A percentile compares a stretch with the other conserved stretches of the same genome.
phyloP scores from a whole-genome alignment of 2,888 invertebrate genomes.

The Luffia ferchaultella region DNA sequence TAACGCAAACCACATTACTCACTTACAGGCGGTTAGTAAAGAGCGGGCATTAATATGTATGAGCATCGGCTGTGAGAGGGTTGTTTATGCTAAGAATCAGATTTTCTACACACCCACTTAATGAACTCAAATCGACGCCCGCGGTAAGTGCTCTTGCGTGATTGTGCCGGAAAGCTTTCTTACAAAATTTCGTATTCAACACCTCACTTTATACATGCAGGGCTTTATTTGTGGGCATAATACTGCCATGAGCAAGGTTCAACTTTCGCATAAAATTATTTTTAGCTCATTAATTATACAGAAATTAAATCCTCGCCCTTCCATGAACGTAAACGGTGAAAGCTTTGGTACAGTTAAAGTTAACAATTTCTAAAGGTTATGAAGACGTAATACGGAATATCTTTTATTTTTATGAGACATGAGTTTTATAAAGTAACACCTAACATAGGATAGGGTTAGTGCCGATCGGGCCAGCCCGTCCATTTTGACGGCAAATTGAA shows the following conservation, averaged over 20 bases:
- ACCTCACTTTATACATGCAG: too few relatives aligned
- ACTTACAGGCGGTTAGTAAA: conserved; percentile 37
- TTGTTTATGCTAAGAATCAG: conserved; percentile 49
- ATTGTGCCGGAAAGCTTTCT: conserved; percentile 15
- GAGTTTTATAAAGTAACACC: background rate
- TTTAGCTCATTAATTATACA: too few relatives aligned
- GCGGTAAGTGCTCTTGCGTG: conserved; percentile 33
- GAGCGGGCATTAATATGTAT: conserved; percentile 61
- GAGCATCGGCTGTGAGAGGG: conserved; percentile 30
- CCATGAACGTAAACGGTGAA: too few relatives aligned
- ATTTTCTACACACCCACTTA: conserved; percentile 40
- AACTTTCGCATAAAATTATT: too few relatives aligned
- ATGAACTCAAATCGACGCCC: conserved; percentile 32
- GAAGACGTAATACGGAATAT: too few relatives aligned
- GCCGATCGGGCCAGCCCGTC: conserved; percentile 41
- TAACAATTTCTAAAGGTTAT: too few relatives aligned
- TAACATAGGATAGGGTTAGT: background rate
- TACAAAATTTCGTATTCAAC: background rate
- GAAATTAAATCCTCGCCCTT: too few relatives aligned
- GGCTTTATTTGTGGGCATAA: too few relatives aligned
- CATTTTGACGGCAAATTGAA: conserved; percentile 58
- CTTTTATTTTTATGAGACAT: background rate
- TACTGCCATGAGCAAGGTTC: too few relatives aligned
- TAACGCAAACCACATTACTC: conserved; percentile 23
- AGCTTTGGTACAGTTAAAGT: too few relatives aligned